Evolutionary conservation across 2,113 vertebrate genomes (phyloP), one percentile per base, ranked within the genome.

Genomic region (Lota lota): DNA sequence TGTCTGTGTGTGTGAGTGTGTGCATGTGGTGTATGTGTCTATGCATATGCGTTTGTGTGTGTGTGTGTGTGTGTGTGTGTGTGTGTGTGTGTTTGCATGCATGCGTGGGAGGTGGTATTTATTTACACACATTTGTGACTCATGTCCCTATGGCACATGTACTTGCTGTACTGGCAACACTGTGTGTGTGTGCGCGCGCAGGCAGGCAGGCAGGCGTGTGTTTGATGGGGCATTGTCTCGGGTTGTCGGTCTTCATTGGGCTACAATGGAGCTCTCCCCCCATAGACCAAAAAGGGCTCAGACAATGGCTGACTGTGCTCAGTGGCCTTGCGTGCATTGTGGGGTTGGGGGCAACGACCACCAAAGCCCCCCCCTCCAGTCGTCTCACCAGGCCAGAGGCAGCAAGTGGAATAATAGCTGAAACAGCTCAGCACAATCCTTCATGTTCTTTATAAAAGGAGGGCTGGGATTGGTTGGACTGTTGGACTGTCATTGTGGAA

Each of bases 261-360:
- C 59, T 20, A 71, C 68, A 69, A 72, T 72, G 1, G 40, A 47
- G 40, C 75, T 76, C 63, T 73, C 70, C 78, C 65, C 75, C 51
- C 78, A 63, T 71, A 36, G 67, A 69, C 28, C 28, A 33, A 33
- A 4, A 4, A 33, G 28, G 7, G 28, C 28, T 33, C 67, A 76
- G 71, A 76, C 76, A 72, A 68, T 78, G 73, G 69, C 17, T 7
- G 73, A 77, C 73, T 71, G 72, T 81, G 2, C 82, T 75, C 75
- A 75, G 64, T 79, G 69, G 79, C 74, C 75, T 73, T 82, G 40
- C 40, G 40, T 12, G 40, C 40, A 11, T 47, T 47, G 40, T 28
- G 28, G 28, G 3, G 28, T 5, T n/a, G n/a, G n/a, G n/a, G n/a
- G n/a, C n/a, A 33, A 33, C 28, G 28, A 33, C 28, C 28, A 4